Evolutionary conservation across 92 coral and sea anemone genomes (phyloP).

Genomic region (Phenganax marumi): DNA sequence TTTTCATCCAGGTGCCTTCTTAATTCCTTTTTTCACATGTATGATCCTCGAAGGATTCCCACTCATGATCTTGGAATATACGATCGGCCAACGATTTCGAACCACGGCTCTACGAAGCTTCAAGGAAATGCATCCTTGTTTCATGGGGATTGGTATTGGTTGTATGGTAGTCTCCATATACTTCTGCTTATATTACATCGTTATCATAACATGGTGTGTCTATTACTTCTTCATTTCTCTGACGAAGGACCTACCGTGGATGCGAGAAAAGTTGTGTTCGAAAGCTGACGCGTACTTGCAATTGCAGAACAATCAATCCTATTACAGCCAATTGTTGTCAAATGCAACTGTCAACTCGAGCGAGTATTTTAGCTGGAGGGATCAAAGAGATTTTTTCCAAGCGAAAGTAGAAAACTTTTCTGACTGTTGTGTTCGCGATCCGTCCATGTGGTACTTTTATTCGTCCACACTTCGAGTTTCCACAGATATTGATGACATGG

Average conservation of each 20-base stretch:
- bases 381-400: constrained; percentile 28
- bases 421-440: constrained; percentile 95
- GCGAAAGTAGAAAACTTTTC: constrained; percentile 53
- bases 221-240: constrained; percentile 42
- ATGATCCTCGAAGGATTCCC: constrained; percentile 43
- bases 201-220: constrained; percentile 38
- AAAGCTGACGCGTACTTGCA: constrained; percentile 49
- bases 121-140: constrained; percentile 39
- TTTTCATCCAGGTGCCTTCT: constrained; percentile 25
- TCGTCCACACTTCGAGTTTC: constrained; percentile 86
- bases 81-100: constrained; percentile 41
- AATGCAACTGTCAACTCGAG: constrained; percentile 51
- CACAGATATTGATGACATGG: constrained; percentile 71
- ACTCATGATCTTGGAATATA: constrained; percentile 37
- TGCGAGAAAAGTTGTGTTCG: constrained; percentile 60
- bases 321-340: constrained; percentile 14
- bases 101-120: constrained; percentile 29
- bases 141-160: constrained; percentile 36
- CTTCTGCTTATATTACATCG: constrained; percentile 36
- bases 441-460: constrained; percentile 92
- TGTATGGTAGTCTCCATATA: constrained; percentile 36
- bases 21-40: constrained; percentile 38
- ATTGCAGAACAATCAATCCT: constrained; percentile 25
- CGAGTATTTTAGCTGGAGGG: constrained; percentile 1
- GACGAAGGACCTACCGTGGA: constrained; percentile 34